Base-by-base conservation (phyloP, 1,140 invertebrate species). In the Drosophila suzukii region DNA sequence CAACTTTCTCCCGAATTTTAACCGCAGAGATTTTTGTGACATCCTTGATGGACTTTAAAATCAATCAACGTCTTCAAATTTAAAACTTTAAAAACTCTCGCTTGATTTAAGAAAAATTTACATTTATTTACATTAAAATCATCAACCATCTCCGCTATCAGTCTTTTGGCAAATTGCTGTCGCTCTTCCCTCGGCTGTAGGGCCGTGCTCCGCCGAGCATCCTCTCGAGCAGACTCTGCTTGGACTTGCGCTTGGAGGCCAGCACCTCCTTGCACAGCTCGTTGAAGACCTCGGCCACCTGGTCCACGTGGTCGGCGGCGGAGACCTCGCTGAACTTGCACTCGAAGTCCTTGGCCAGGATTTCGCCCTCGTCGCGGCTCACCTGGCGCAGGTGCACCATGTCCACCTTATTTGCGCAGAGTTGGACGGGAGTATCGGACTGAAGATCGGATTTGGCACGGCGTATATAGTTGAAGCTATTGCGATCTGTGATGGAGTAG, bases 301-400 rank as follows among this genome's bases (percentile, higher is more conserved):
- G 94, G 59, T 93, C 93, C 24, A 97, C 96, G 93, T 97, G 96
- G 92, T 98, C 97, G 0, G 97, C 96, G 1, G 97, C 97, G 1
- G 97, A 96, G n/a, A 97, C 95, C 93, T 98, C 97, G n/a, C 95
- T 94, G 92, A 98, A 98, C 86, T 94, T 96, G 91, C 96, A 97
- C 82, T 98, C 97, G 72, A 96, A 96, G 88, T 97, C 96, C 92
- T 97, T 97, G 1, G 97, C 96, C 38, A 97, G 93, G 73, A 97
- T 97, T 92, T 97, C 96, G 17, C 97, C 97, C 93, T 98, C 97
- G 77, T 97, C 96, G 7, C 94, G 94, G 79, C 95, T 96, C 57
- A 98, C 97, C 94, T 98, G 97, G 79, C 98, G 93, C 51, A 98
- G 93, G 92, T 98, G 97, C 34, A 98, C 96, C 95, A 98, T 97